Base-by-base conservation (phyloP, 2,888 invertebrate genomes). In the Bembecia ichneumoniformis region DNA sequence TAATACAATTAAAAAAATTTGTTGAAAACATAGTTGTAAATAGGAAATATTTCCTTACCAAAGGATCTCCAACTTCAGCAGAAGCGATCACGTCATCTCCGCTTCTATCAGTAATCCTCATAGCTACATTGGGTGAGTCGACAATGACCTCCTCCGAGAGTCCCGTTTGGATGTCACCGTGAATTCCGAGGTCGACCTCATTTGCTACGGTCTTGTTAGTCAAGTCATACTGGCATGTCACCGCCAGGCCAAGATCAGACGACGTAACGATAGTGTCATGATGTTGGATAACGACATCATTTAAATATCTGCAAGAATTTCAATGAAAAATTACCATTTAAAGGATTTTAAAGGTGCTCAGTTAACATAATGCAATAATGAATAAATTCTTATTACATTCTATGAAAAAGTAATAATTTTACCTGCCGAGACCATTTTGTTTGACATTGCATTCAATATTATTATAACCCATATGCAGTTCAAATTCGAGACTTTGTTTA, bases 231-330 rank as follows among this genome's bases (percentile, higher is more conserved):
- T 97, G 96, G 78, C 97, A 97, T 58, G 96, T 95, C 53, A 97
- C 96, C 46, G 96, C 96, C 50, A 97, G 89, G 40, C 97, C 97
- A 66, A 97, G 90, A 90, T 97, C 97, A 47, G 96, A 95, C 56
- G 95, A 96, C 57, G 97, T 97, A 56, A 97, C 96, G 66, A 97
- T 97, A 69, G 96, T 96, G 74, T 96, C 96, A 86, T 97, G 97
- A 83, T 97, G 96, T 75, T 97, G 97, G 66, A 97, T 96, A 51
- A 97, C 94, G 55, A 96, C 96, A 80, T 97, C 97, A 78, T 96
- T 97, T 69, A 96, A 90, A 74, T 94, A 95, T 68, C 88, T 88
- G 68, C 13, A 74, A 71, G 50, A 13, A 11, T 28, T 28, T 28
- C 28, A 28, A 28, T 28, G 28, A 28, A 28, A 9, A 28, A 28